Conservation (phyloP, 2,113 vertebrate genomes). For the Thryonomys swinderianus region DNA sequence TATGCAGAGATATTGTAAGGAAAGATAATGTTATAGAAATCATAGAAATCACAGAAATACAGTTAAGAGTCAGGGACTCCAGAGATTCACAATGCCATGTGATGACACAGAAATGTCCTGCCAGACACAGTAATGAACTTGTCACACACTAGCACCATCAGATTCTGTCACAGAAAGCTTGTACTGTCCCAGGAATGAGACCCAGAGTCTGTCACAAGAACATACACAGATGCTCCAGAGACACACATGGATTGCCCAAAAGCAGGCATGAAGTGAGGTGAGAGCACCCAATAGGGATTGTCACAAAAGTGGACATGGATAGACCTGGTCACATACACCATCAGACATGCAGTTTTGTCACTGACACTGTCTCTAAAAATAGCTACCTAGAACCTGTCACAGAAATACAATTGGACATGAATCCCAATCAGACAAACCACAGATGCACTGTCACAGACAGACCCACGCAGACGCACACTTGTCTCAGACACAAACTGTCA, state of each 20-base stretch:
- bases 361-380: conserved; percentile 52
- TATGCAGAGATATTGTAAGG: background rate
- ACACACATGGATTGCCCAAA: background rate
- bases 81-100: background rate
- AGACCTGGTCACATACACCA: conserved; percentile 6
- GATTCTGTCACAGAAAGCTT: conserved; percentile 53
- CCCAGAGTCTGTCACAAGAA: conserved; percentile 49
- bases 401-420: conserved; percentile 59
- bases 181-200: conserved; percentile 54
- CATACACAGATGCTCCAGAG: conserved; percentile 42
- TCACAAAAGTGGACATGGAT: background rate
- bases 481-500: conserved; percentile 71
- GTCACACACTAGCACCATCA: conserved; percentile 30
- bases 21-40: conserved; percentile 33
- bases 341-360: conserved; percentile 22
- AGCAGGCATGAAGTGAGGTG: background rate
- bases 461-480: conserved; percentile 60
- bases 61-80: conserved; percentile 32
- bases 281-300: background rate
- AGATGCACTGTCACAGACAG: conserved; percentile 68
- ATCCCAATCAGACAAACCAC: conserved; percentile 61
- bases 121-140: conserved; percentile 52
- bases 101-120: conserved; percentile 33
- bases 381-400: conserved; percentile 51
- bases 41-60: background rate